Conservation (phyloP, 2,797 vertebrate genomes). For the Protonibea diacanthus region DNA sequence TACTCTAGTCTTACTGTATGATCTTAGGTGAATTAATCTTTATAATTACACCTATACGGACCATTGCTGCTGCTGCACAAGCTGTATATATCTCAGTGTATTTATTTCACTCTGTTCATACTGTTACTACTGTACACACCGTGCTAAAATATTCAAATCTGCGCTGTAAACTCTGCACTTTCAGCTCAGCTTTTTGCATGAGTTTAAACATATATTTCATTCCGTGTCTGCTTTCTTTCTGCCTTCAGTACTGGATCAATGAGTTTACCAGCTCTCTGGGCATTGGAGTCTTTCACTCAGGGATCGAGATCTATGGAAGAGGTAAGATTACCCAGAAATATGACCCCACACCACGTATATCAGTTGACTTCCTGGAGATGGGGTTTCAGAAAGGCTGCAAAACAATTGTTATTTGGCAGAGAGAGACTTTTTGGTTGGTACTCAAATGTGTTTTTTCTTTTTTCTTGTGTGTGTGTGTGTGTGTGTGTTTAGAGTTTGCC, state of each 20-base stretch:
- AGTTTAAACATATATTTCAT: background rate
- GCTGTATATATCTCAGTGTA: too few species aligned
- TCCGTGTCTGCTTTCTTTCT: constrained; percentile 20
- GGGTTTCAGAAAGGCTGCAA: constrained; percentile 2
- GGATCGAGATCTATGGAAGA: constrained; percentile 98
- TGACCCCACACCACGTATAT: constrained; percentile 11
- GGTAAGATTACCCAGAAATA: constrained; percentile 83
- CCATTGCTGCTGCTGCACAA: too few species aligned
- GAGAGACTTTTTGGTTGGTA: background rate
- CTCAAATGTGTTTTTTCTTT: background rate
- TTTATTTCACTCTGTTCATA: too few species aligned
- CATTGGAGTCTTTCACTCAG: constrained; percentile 99
- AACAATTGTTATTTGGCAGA: background rate
- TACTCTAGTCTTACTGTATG: too few species aligned
- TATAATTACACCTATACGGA: too few species aligned
- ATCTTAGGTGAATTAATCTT: too few species aligned
- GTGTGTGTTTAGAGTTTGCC: constrained; percentile 91
- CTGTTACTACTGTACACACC: too few species aligned
- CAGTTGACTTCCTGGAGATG: constrained; percentile 8
- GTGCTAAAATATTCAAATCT: too few species aligned
- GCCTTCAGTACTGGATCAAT: constrained; percentile 97
- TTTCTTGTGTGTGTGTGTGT: constrained; percentile 9
- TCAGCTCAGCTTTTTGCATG: too few species aligned
- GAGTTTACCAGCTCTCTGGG: constrained; percentile 98
- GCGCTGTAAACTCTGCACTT: too few species aligned